Evolutionary conservation across 2,113 vertebrate genomes (phyloP), one percentile per base, ranked within the genome.

Genomic region (Rynchops niger): DNA sequence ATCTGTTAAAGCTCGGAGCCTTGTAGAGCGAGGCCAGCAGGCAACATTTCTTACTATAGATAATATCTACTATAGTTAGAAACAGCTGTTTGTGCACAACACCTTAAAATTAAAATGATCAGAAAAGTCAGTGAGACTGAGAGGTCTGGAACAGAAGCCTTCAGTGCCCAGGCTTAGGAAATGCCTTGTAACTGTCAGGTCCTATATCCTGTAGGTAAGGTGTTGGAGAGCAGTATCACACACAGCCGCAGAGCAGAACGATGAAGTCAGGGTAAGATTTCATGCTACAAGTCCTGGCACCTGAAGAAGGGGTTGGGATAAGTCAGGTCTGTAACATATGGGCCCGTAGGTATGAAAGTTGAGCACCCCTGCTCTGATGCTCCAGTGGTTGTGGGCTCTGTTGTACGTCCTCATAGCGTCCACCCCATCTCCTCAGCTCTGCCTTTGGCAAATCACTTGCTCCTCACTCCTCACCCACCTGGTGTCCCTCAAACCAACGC

Each of bases 311-410:
- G 30, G 7, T 5, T 88, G 82, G 62, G 22, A 49, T 62, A 76
- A 88, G 9, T 47, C 53, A 12, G 18, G 18, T n/a, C 61, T 42
- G 32, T 36, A 56, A 61, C 34, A 73, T 8, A 1, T 4, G 18
- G 3, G 3, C 22, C 63, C 0, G 0, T 3, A 26, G 34, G 5
- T 34, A 8, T 6, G n/a, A 32, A 86, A 81, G 50, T 1, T 2
- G 5, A 67, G 47, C 5, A 18, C 32, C 29, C 12, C 47, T 26
- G 21, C 32, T 29, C 50, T 79, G 66, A 19, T 4, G 5, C 20
- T 59, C 2, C 0, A 1, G 22, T 27, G 25, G 27, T 9, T 49
- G 49, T 8, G n/a, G 82, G 21, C 17, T 50, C 55, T 85, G 32
- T n/a, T 66, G 7, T 21, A 40, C 4, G 8, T 58, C 25, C 22